Evolutionary conservation across 2,113 vertebrate genomes (phyloP).

Genomic region (Sylvilagus bachmani): DNA sequence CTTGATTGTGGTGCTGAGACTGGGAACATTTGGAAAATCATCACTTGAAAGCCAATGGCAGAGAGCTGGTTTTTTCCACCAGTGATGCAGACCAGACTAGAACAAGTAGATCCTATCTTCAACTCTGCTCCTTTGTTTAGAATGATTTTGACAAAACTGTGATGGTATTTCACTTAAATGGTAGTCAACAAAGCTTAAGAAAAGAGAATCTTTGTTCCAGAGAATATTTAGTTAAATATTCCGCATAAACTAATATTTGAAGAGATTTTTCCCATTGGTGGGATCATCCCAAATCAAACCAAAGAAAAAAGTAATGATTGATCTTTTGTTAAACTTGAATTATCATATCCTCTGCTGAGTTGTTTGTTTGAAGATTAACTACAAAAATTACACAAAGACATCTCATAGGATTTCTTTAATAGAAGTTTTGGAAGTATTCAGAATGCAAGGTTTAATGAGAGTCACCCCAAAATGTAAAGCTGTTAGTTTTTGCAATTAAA

Average conservation of each 20-base stretch:
- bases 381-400: neutral
- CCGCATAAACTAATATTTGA: neutral
- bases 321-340: conserved; percentile 32
- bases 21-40: conserved; percentile 1
- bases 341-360: conserved; percentile 14
- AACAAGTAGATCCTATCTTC: neutral
- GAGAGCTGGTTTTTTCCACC: neutral
- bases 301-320: conserved; percentile 31
- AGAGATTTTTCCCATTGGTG: neutral
- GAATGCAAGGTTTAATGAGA: neutral
- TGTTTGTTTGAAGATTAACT: conserved; percentile 10
- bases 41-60: neutral
- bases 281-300: conserved; percentile 1
- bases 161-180: conserved; percentile 14
- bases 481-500: conserved; percentile 38
- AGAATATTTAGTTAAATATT: conserved; percentile 40
- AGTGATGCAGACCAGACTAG: neutral
- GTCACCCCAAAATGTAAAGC: neutral
- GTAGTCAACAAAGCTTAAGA: neutral
- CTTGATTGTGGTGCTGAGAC: neutral
- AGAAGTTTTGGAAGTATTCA: conserved; percentile 41
- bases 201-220: conserved; percentile 22
- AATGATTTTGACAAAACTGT: neutral
- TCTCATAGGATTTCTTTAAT: neutral
- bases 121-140: conserved; percentile 28